A percentile compares a stretch with the other conserved stretches of the same genome.
phyloP scores from a whole-genome alignment of 2,113 vertebrate genomes.

The Pseudorectes ferrugineus region DNA sequence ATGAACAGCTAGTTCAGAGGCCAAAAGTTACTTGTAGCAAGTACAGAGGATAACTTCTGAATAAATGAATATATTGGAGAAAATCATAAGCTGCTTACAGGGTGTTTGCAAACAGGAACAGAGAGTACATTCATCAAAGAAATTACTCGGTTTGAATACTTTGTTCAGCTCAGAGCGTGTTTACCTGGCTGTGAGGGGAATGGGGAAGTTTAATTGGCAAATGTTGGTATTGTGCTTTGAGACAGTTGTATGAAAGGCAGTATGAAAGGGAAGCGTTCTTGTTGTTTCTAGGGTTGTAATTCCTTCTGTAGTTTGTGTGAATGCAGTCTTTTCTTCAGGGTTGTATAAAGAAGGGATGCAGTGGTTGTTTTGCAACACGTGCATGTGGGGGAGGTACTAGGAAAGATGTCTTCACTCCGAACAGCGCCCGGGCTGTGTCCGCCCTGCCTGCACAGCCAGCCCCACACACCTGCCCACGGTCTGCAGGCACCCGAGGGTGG shows the following conservation, averaged over 20 bases:
- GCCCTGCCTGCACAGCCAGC: neutral
- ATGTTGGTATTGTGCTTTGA: neutral
- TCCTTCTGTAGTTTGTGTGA: neutral
- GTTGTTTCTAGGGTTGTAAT: neutral
- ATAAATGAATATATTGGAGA: neutral
- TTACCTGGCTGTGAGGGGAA: constrained; percentile 19
- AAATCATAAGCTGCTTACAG: neutral
- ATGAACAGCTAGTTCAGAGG: neutral
- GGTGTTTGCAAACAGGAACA: constrained; percentile 41
- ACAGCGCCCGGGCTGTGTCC: neutral
- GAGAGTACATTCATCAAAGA: constrained; percentile 8
- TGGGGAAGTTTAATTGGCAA: neutral
- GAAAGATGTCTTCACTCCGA: neutral
- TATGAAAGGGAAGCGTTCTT: rapidly evolving
- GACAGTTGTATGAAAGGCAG: neutral
- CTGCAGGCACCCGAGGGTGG: neutral
- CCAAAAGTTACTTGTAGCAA: neutral
- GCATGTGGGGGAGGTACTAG: rapidly evolving
- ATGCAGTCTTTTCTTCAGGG: neutral
- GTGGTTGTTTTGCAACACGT: rapidly evolving
- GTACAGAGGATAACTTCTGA: neutral
- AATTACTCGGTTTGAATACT: neutral
- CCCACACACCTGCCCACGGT: neutral
- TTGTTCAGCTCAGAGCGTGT: neutral
- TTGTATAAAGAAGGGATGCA: neutral